Evolutionary conservation across 2,888 invertebrate species (phyloP), one percentile per base, ranked within the genome.

Genomic region (Galerucella nymphaeae): DNA sequence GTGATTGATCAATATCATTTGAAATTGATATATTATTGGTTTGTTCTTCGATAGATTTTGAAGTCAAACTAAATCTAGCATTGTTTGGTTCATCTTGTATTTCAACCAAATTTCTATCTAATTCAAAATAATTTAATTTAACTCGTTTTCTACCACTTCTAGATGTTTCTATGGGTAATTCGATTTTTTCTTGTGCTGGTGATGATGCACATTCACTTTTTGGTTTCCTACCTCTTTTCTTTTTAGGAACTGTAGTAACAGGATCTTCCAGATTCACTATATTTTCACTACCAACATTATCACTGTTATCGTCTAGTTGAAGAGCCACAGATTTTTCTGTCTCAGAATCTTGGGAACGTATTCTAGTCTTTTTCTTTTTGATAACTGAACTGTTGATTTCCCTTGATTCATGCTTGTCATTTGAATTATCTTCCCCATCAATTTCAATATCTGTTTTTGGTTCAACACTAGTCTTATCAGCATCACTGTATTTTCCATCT

Each of bases 61-160:
- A 14, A 50, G n/a, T 50, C 14, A 9, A 14, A 53, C 2, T 16
- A 6, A 2, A 8, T 30, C 30, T 30, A 9, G 18, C 9, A 16
- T 53, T 9, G 8, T 10, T 18, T 16, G 10, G 16, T 53, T 53
- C 9, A 16, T 53, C 53, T 16, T 53, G 30, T 30, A 30, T 53
- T 53, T 8, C 53, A 53, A 9, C 6, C 2, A 20, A 42, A 16
- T 41, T 30, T 16, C 38, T 41, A 1, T 42, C 9, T 53, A 82
- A 48, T 61, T 78, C 75, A 10, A 76, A 79, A 71, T 82, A 82
- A 76, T 82, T 78, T 5, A 82, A 68, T 64, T 78, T 75, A 68
- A 77, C 79, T 8, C 80, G 75, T 64, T 75, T 79, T 38, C 82
- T 79, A 20, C 80, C 81, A 59, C 77, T 80, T 71, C 75, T 69